phyloP scores from a whole-genome alignment of 2,113 vertebrate species.

The Ptyas mucosa region DNA sequence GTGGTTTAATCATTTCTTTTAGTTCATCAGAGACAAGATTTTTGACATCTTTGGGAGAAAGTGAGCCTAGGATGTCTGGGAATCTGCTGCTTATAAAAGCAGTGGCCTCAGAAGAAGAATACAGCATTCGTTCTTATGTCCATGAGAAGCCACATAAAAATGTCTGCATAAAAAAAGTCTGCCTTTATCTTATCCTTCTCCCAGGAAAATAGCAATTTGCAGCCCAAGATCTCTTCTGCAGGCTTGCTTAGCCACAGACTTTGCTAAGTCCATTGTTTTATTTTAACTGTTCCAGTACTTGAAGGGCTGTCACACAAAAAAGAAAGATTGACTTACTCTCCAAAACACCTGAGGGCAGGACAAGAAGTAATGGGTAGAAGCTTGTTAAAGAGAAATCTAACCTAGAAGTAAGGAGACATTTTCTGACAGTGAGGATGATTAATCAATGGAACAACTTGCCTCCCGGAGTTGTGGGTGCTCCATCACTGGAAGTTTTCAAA shows the following conservation, averaged over 20 bases:
- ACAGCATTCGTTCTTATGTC: neutral
- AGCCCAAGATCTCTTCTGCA: neutral
- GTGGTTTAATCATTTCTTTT: neutral
- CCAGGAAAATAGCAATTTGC: neutral
- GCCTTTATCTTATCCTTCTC: neutral
- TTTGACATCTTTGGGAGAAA: neutral
- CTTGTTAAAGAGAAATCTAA: neutral
- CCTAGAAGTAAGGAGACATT: neutral
- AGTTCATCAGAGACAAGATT: neutral
- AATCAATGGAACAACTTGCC: neutral
- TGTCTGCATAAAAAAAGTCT: neutral
- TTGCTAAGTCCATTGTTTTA: neutral
- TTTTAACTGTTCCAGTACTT: neutral
- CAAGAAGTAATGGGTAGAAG: neutral
- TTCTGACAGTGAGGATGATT: neutral
- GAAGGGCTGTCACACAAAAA: neutral
- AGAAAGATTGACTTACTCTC: neutral
- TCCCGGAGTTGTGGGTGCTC: neutral
- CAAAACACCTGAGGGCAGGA: neutral
- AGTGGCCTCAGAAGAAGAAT: neutral
- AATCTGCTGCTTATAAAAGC: neutral
- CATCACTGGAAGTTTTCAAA: neutral
- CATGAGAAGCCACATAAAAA: neutral
- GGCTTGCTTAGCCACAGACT: neutral
- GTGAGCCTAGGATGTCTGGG: neutral